phyloP scores from a whole-genome alignment of 1,140 invertebrate genomes.

The Branchinecta lynchi region DNA sequence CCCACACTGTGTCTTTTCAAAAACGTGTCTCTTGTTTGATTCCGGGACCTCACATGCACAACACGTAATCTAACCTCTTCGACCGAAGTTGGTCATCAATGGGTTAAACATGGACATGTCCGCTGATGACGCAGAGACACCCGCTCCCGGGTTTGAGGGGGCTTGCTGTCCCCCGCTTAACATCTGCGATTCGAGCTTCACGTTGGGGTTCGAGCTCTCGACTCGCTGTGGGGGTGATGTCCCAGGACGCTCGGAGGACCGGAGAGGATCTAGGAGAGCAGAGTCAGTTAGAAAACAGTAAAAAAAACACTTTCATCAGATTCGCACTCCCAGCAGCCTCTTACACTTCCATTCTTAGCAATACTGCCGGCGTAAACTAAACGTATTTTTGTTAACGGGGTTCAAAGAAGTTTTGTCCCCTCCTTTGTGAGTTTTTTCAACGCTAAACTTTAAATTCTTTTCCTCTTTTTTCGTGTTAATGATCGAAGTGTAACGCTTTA shows the following conservation, averaged over 20 bases:
- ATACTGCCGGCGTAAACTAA: background rate
- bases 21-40: no score
- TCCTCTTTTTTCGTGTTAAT: no score
- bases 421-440: no score
- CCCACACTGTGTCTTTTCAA: no score
- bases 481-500: no score
- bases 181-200: background rate
- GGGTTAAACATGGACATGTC: slow-evolving; percentile 12
- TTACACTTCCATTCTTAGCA: background rate
- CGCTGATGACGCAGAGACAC: background rate
- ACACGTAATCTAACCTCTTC: slow-evolving; percentile 1
- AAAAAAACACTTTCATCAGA: slow-evolving; percentile 13
- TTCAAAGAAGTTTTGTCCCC: no score
- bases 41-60: no score
- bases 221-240: slow-evolving; percentile 8
- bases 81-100: background rate
- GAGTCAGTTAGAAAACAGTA: slow-evolving; percentile 13
- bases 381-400: no score
- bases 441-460: no score
- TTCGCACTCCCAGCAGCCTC: background rate
- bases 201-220: background rate
- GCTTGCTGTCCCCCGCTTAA: background rate
- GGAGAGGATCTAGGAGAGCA: slow-evolving; percentile 13
- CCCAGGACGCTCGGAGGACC: background rate
- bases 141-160: background rate